These are phyloP conservation scores for Elmis aenea DNA, from an alignment of 2,888 invertebrate species.

Conservation along the genomic window DNA sequence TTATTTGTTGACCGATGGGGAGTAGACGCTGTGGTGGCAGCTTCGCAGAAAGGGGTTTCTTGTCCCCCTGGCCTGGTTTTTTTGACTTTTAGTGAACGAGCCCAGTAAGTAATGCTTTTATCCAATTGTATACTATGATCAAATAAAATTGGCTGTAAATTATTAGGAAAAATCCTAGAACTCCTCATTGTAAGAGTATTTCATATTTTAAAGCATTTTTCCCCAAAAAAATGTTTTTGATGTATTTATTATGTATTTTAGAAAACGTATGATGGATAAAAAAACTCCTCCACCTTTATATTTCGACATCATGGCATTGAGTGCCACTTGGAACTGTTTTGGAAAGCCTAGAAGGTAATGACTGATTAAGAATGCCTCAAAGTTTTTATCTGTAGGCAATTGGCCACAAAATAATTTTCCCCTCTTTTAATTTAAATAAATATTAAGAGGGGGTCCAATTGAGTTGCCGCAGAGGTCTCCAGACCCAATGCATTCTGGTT, in stretches of 20 bases:
- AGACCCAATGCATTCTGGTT: no score
- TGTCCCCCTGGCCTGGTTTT: slow-evolving; percentile 68
- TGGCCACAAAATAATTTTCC: no score
- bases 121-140: slow-evolving; percentile 1
- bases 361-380: no score
- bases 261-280: slow-evolving; percentile 51
- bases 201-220: no score
- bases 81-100: slow-evolving; percentile 62
- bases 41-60: slow-evolving; percentile 67
- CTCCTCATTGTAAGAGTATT: no score
- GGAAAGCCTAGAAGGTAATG: slow-evolving; percentile 9
- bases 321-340: slow-evolving; percentile 59
- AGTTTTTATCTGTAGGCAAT: no score
- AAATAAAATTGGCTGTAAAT: no score
- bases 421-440: no score
- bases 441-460: no score
- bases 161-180: no score
- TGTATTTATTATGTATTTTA: slow-evolving; percentile 39
- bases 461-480: no score
- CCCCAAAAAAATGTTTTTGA: no score
- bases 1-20: slow-evolving; percentile 64
- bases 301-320: slow-evolving; percentile 59
- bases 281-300: slow-evolving; percentile 54
- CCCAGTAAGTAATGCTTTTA: slow-evolving; percentile 49
- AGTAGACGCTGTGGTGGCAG: slow-evolving; percentile 66